Evolutionary conservation across 2,888 invertebrate species (phyloP).

Genomic region (Cantharis flavilabris): DNA sequence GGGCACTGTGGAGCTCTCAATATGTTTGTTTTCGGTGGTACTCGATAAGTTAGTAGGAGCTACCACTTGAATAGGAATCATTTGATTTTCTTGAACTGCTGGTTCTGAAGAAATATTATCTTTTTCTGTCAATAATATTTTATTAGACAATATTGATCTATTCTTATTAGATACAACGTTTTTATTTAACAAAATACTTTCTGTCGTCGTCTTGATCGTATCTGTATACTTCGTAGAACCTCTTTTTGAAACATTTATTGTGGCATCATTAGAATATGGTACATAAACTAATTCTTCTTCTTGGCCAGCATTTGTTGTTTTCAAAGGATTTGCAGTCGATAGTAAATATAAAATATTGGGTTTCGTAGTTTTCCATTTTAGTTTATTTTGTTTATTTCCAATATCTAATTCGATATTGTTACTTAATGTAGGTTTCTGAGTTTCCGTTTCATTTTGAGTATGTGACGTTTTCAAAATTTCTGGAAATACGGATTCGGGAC

Average conservation of each 20-base stretch:
- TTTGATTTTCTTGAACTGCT: constrained; percentile 47
- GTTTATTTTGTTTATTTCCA: constrained; percentile 29
- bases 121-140: constrained; percentile 6
- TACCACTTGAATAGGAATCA: constrained; percentile 39
- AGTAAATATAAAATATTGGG: constrained; percentile 7
- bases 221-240: constrained; percentile 58
- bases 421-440: constrained; percentile 40
- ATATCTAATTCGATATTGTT: constrained; percentile 50
- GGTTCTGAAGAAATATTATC: constrained; percentile 41
- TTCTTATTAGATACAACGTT: background rate
- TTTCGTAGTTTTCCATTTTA: constrained; percentile 5
- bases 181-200: constrained; percentile 17
- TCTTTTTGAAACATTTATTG: constrained; percentile 58
- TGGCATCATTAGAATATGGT: constrained; percentile 52
- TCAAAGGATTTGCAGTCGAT: constrained; percentile 6
- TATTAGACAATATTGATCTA: background rate
- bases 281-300: constrained; percentile 29
- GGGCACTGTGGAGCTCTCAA: background rate
- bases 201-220: constrained; percentile 30
- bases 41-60: constrained; percentile 20
- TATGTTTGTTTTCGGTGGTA: background rate
- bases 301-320: constrained; percentile 26
- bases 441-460: constrained; percentile 32
- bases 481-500: constrained; percentile 1
- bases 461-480: constrained; percentile 30